A percentile compares a stretch with the other conserved stretches of the same genome.
phyloP scores from a whole-genome alignment of 1,140 invertebrate genomes.

The Gryllus bimaculatus region DNA sequence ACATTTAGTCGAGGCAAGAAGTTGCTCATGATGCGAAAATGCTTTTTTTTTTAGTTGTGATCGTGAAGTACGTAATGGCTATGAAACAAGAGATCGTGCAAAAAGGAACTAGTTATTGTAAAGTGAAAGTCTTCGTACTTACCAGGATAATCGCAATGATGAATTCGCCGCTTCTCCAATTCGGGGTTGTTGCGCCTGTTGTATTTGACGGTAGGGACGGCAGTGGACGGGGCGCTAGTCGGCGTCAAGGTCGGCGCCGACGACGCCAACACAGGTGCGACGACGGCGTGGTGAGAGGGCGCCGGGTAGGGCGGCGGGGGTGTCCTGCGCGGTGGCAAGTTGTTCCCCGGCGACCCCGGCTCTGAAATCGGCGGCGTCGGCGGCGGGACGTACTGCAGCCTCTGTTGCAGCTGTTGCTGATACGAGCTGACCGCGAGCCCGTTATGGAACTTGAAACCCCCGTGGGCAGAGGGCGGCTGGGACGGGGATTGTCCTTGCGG shows the following conservation, averaged over 20 bases:
- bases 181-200: slow-evolving; percentile 94
- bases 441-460: slow-evolving; percentile 28
- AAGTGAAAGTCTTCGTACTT: slow-evolving; percentile 22
- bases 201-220: slow-evolving; percentile 48
- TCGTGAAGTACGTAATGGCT: too few species aligned
- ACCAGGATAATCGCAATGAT: slow-evolving; percentile 93
- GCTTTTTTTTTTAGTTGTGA: too few species aligned
- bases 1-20: too few species aligned
- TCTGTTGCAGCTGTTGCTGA: slow-evolving; percentile 21
- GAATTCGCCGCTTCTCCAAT: slow-evolving; percentile 85
- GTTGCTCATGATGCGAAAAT: too few species aligned
- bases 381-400: slow-evolving; percentile 66
- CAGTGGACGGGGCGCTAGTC: slow-evolving; percentile 31
- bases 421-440: slow-evolving; percentile 22
- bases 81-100: too few species aligned
- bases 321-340: slow-evolving; percentile 36
- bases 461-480: slow-evolving; percentile 29
- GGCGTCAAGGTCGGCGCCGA: slow-evolving; percentile 28
- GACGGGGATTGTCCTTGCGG: slow-evolving; percentile 28
- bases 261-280: slow-evolving; percentile 32
- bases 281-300: slow-evolving; percentile 35
- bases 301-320: slow-evolving; percentile 53
- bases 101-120: too few species aligned
- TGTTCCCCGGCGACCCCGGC: slow-evolving; percentile 60
- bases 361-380: slow-evolving; percentile 73